Evolutionary conservation across 92 coral and sea anemone species (phyloP), one percentile per base, ranked within the genome.

Genomic region (Phenganax marumi): DNA sequence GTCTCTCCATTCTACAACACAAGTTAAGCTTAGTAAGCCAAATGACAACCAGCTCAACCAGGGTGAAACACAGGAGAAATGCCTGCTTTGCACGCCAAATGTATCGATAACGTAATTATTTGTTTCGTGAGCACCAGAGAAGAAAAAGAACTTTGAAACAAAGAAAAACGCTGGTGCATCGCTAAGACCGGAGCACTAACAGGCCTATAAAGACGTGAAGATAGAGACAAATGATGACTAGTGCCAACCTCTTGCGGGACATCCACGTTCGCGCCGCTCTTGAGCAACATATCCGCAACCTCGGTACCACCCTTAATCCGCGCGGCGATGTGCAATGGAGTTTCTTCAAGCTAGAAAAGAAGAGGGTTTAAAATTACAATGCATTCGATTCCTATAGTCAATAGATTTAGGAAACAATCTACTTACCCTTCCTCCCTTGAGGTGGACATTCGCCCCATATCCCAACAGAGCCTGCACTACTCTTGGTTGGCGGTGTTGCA

Each of bases 251-350:
- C 94, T 75, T 91, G 90, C 0, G 98, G 91, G 17, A 89, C 90
- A 63, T 95, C 93, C 7, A 92, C 98, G 51, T 95, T 91, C 21
- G 98, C 97, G 8, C 98, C 98, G 73, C 98, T 95, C 79, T 95
- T 95, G 50, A 92, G 83, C 80, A 95, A 81, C 97, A 95, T 92
- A 80, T 95, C 98, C 0, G 97, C 96, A 1, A 92, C 98, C 58
- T 79, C 84, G n/a, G 91, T 97, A 10, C 98, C 98, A 70, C 86
- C 95, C 56, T 87, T 91, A 84, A 91, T 90, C 61, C 95, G 85
- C 3, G 98, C 95, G 9, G 97, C 98, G 24, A 95, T 90, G 80
- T 95, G 98, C 16, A 95, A 87, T 0, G 98, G 98, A 8, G 98
- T 95, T 86, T 90, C 92, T 55, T 88, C 93, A 70, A 90, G 91